A percentile compares a stretch with the other conserved stretches of the same genome.
Conservation (phyloP, 1,140 invertebrate genomes). For the Lerema accius region DNA sequence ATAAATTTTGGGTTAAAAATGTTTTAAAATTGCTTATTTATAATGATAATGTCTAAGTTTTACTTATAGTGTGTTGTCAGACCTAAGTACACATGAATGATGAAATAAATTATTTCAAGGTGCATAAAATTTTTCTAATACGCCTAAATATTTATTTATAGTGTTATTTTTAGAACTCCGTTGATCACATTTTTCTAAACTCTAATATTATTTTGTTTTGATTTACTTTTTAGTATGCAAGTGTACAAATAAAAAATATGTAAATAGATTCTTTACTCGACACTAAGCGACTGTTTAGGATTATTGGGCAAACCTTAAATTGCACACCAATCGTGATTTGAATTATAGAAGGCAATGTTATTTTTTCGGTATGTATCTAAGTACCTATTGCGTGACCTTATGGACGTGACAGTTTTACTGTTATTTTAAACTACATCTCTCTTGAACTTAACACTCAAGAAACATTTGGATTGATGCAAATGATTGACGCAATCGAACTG, state of each 20-base stretch:
- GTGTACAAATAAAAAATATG: background rate
- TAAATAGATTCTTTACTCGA: background rate
- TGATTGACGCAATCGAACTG: no score
- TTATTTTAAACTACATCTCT: background rate
- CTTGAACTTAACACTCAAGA: no score
- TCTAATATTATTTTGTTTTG: slow-evolving; percentile 2
- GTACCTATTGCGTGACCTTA: slow-evolving; percentile 27
- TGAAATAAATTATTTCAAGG: no score
- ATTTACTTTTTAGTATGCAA: background rate
- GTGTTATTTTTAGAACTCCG: no score
- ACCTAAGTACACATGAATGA: no score
- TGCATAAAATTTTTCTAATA: no score
- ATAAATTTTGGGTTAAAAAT: no score
- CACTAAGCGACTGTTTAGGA: slow-evolving; percentile 2
- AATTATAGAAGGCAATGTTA: slow-evolving; percentile 36
- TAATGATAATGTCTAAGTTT: no score
- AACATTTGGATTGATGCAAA: no score
- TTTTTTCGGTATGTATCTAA: slow-evolving; percentile 33
- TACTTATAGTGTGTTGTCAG: no score
- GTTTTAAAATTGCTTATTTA: no score
- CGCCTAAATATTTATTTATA: no score
- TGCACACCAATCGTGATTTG: slow-evolving; percentile 35
- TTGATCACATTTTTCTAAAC: background rate
- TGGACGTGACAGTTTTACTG: background rate
- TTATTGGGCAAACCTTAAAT: slow-evolving; percentile 17